Conservation (phyloP, 2,888 invertebrate genomes). For the Hydrotaea cyrtoneurina region DNA sequence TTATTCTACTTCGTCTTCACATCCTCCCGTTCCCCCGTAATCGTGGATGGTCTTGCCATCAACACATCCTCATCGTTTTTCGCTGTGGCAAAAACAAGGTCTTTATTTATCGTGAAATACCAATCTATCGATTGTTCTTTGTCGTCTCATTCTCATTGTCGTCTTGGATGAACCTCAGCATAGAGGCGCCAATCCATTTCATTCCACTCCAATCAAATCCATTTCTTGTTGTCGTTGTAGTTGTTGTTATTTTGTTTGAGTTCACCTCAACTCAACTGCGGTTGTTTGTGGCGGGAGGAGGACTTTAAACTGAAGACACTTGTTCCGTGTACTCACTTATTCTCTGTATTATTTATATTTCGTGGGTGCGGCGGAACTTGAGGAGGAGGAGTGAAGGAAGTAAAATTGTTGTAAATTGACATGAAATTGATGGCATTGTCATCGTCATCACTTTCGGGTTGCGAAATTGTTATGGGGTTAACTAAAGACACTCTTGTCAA, state of each 20-base stretch:
- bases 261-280: neutral
- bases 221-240: neutral
- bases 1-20: neutral
- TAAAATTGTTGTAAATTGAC: conserved; percentile 35
- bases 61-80: neutral
- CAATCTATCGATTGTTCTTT: conserved; percentile 15
- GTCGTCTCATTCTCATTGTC: conserved; percentile 1
- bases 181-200: conserved; percentile 24
- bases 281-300: neutral
- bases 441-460: conserved; percentile 1
- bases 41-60: conserved; percentile 1
- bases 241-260: neutral
- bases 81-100: neutral
- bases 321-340: neutral
- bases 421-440: conserved; percentile 38
- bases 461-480: conserved; percentile 16
- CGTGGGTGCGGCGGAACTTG: neutral
- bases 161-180: neutral
- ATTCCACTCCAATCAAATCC: neutral
- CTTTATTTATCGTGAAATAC: conserved; percentile 1
- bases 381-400: neutral
- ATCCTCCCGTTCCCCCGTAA: neutral
- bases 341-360: neutral
- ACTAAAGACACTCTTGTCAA: conserved; percentile 12
- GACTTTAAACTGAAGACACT: conserved; percentile 23